phyloP scores from a whole-genome alignment of 2,888 invertebrate genomes.

The Axea sp. region DNA sequence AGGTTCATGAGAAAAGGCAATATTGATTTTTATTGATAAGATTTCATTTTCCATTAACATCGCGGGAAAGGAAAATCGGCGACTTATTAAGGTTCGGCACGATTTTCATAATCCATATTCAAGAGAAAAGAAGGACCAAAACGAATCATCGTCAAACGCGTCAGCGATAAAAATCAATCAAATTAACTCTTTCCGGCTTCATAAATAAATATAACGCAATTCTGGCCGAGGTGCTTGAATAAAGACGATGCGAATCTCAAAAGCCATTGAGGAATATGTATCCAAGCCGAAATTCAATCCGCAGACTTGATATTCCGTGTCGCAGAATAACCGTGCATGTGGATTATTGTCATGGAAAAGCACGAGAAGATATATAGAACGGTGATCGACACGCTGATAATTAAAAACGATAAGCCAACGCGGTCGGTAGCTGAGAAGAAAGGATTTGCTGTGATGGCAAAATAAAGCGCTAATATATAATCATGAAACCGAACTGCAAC shows the following conservation, averaged over 20 bases:
- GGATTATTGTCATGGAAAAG: slow-evolving; percentile 95
- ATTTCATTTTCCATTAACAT: slow-evolving; percentile 48
- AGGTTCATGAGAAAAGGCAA: slow-evolving; percentile 34
- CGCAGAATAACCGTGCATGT: slow-evolving; percentile 89
- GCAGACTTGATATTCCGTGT: slow-evolving; percentile 91
- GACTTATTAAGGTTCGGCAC: slow-evolving; percentile 34
- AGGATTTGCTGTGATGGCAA: slow-evolving; percentile 52
- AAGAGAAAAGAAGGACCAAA: no score
- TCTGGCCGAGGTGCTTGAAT: no score
- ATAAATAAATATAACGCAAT: no score
- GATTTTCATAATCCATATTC: no score
- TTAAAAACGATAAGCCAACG: slow-evolving; percentile 58
- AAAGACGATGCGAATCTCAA: slow-evolving; percentile 86
- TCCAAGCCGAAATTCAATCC: slow-evolving; percentile 91
- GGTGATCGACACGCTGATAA: slow-evolving; percentile 68
- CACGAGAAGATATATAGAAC: slow-evolving; percentile 93
- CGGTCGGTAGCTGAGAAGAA: slow-evolving; percentile 19
- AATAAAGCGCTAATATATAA: slow-evolving; percentile 57
- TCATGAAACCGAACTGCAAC: slow-evolving; percentile 44
- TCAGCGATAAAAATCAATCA: no score
- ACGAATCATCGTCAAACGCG: no score
- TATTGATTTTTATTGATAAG: slow-evolving; percentile 58
- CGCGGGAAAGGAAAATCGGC: slow-evolving; percentile 15
- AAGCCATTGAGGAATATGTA: slow-evolving; percentile 89
- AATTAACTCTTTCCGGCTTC: no score